A percentile compares a stretch with the other conserved stretches of the same genome.
These are phyloP conservation scores for Leptinotarsa undecemlineata DNA, from an alignment of 1,140 invertebrate species.

Conservation along the genomic window DNA sequence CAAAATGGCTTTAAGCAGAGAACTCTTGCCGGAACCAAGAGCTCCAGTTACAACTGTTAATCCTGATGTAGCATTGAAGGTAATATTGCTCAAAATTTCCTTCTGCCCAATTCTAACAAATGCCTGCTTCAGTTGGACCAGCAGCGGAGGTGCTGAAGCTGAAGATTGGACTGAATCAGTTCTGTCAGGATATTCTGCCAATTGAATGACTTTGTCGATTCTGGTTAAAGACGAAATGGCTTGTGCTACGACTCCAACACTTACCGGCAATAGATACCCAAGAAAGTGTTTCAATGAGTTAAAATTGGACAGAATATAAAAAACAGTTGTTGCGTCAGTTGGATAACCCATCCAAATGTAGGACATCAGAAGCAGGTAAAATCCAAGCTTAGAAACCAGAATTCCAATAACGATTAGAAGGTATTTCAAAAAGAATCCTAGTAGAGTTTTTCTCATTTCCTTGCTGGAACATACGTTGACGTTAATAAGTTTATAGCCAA, in stretches of 20 bases:
- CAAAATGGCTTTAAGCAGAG: conserved; percentile 71
- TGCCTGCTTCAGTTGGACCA: not conserved
- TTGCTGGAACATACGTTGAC: conserved; percentile 35
- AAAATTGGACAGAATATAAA: conserved; percentile 75
- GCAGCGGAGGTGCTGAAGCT: conserved; percentile 17
- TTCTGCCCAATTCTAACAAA: conserved; percentile 40
- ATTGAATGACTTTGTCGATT: conserved; percentile 39
- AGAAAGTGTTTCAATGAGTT: conserved; percentile 72
- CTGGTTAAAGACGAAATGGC: conserved; percentile 51
- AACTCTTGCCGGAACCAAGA: conserved; percentile 83
- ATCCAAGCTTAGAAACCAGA: conserved; percentile 67
- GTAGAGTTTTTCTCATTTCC: conserved; percentile 42
- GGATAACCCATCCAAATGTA: conserved; percentile 70
- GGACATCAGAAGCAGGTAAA: conserved; percentile 65
- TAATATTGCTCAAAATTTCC: conserved; percentile 65
- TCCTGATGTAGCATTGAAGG: conserved; percentile 61
- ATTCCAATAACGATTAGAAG: conserved; percentile 48
- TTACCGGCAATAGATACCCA: conserved; percentile 74
- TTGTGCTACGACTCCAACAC: conserved; percentile 64
- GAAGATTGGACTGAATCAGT: not conserved
- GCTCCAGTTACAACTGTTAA: conserved; percentile 75
- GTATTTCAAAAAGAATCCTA: conserved; percentile 41
- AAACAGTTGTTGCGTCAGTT: conserved; percentile 75
- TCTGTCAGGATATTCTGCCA: conserved; percentile 36
- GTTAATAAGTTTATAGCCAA: not conserved